These are phyloP conservation scores for Hylaeus anthracinus DNA, from an alignment of 1,140 invertebrate genomes.

Conservation along the genomic window DNA sequence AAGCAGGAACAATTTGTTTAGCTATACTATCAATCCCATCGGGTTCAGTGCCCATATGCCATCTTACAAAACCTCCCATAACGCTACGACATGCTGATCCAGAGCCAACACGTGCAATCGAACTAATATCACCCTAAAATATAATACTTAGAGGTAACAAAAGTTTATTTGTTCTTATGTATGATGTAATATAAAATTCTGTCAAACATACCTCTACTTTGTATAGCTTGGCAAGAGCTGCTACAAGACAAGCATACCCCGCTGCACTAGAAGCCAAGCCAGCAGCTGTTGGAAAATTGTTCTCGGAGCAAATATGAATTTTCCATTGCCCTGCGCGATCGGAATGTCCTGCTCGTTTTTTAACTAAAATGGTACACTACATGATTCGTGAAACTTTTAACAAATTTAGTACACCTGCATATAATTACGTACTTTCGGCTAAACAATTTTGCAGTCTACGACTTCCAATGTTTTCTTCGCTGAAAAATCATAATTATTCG, in stretches of 20 bases:
- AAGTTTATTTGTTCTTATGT: slow-evolving; percentile 3
- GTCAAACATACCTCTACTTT: slow-evolving; percentile 82
- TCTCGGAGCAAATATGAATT: slow-evolving; percentile 94
- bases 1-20: slow-evolving; percentile 85
- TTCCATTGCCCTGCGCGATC: slow-evolving; percentile 84
- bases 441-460: slow-evolving; percentile 90
- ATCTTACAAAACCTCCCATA: slow-evolving; percentile 95
- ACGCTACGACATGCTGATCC: slow-evolving; percentile 98
- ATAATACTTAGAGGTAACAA: slow-evolving; percentile 22
- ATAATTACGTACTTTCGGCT: slow-evolving; percentile 84
- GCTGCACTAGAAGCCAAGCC: slow-evolving; percentile 99
- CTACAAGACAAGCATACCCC: slow-evolving; percentile 95
- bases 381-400: slow-evolving; percentile 18
- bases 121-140: slow-evolving; percentile 87
- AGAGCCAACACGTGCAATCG: slow-evolving; percentile 93
- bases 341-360: slow-evolving; percentile 75
- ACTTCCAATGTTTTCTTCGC: slow-evolving; percentile 88
- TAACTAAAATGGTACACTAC: slow-evolving; percentile 70
- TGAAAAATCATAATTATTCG: slow-evolving; percentile 71
- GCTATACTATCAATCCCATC: slow-evolving; percentile 93
- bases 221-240: slow-evolving; percentile 89
- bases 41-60: slow-evolving; percentile 87
- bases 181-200: slow-evolving; percentile 1
- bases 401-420: not conserved
- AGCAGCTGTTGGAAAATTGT: slow-evolving; percentile 99